phyloP scores from a whole-genome alignment of 2,888 invertebrate species.

The Nymphalis c-album region DNA sequence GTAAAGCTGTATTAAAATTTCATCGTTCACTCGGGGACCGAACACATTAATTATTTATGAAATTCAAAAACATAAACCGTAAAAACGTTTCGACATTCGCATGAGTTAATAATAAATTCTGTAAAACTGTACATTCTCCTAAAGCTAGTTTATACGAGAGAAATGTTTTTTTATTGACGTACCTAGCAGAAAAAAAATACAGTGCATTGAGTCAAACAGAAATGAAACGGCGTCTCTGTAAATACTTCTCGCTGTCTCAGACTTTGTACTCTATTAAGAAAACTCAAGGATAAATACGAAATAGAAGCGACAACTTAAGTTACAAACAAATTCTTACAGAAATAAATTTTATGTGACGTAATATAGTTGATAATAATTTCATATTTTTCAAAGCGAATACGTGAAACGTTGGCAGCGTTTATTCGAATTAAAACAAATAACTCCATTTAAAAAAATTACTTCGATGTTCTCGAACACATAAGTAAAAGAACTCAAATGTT shows the following conservation, averaged over 20 bases:
- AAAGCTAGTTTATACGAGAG: background rate
- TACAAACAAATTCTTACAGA: too few species aligned
- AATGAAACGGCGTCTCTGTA: background rate
- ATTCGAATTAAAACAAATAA: too few species aligned
- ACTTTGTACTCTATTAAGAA: background rate
- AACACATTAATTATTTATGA: conserved; percentile 36
- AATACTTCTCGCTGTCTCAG: background rate
- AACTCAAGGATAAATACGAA: background rate
- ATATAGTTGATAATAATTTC: too few species aligned
- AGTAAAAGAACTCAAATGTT: too few species aligned
- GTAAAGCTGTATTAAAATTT: conserved; percentile 27
- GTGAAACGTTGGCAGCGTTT: too few species aligned
- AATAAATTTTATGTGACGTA: too few species aligned
- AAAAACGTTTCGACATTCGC: conserved; percentile 35
- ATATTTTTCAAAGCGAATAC: too few species aligned
- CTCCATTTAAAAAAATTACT: too few species aligned
- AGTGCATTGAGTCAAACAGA: background rate
- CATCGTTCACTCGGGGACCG: conserved; percentile 23
- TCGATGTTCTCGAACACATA: too few species aligned
- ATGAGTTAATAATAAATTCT: conserved; percentile 35
- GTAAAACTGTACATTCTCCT: background rate
- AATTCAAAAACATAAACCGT: conserved; percentile 32
- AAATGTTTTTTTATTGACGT: conserved; percentile 2
- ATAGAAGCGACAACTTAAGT: background rate
- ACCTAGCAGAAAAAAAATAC: background rate